Evolutionary conservation across 92 coral and sea anemone genomes (phyloP).

Genomic region (Actinernus sp.): DNA sequence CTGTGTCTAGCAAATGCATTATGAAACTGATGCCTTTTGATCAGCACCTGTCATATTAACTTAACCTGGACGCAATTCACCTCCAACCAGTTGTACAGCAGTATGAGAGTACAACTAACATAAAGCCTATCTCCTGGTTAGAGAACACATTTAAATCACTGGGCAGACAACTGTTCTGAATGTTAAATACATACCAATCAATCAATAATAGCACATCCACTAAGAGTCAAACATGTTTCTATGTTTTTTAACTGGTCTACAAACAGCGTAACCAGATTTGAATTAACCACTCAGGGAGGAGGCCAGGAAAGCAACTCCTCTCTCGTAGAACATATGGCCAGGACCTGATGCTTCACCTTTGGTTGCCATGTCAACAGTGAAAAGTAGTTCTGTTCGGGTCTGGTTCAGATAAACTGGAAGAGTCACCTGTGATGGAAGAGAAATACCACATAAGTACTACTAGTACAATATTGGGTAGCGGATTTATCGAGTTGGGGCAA

Average conservation of each 20-base stretch:
- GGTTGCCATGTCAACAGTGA: conserved; percentile 88
- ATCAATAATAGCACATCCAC: background rate
- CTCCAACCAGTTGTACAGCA: no score
- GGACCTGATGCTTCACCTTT: conserved; percentile 85
- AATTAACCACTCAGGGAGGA: conserved; percentile 90
- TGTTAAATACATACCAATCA: background rate
- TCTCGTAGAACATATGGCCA: conserved; percentile 91
- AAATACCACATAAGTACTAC: no score
- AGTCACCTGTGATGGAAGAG: conserved; percentile 82
- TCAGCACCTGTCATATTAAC: no score
- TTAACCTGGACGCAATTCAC: no score
- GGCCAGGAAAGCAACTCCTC: conserved; percentile 94
- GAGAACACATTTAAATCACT: no score
- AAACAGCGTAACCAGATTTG: background rate
- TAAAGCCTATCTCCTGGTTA: no score
- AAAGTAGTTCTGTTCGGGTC: conserved; percentile 82
- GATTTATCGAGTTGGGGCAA: no score
- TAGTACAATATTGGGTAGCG: no score
- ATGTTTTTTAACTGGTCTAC: background rate
- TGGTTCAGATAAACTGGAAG: conserved; percentile 93
- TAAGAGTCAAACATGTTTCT: background rate
- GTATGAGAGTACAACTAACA: no score
- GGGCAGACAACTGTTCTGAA: no score
- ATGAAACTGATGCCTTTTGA: no score
- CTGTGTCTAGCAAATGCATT: no score